Base-by-base conservation (phyloP, 2,888 invertebrate genomes). In the Drosophila picticornis region DNA sequence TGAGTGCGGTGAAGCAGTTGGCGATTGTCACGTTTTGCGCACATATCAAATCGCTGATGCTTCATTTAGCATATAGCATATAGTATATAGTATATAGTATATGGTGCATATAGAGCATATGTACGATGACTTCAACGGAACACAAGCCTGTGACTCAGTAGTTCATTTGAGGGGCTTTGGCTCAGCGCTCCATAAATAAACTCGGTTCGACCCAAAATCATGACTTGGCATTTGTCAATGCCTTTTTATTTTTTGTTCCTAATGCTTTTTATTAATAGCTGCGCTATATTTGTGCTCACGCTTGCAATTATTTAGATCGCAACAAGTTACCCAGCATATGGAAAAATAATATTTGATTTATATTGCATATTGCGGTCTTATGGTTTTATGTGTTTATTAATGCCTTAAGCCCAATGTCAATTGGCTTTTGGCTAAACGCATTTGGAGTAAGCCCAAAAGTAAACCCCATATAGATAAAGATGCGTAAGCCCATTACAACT, bases 21-120 rank as follows among this genome's bases (percentile, higher is more conserved):
- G 53, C 52, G 53, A 62, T 61, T 66, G 88, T 80, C 84, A 84
- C 90, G 84, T 90, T 80, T 80, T 53, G 32, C 29, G 38, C 19
- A 31, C 72, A 70, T 55, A 50, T 65, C 34, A 66, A 58, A 38
- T 16, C 48, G 61, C 51, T 58, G 71, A 79, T 72, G 56, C 52
- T 51, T 56, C 70, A 72, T 52, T 59, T 64, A 38, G 46, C 50
- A 57, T 53, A 67, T 68, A 61, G 64, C 58, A 29, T 29, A 52
- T 53, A 53, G 10, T 6, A 59, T 48, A 50, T 31, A 11, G n/a
- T 40, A 34, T 50, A 46, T 27, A 2, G 38, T 6, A 59, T 48
- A 50, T 31, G 22, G n/a, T 40, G 10, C 7, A 34, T 50, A 46
- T 27, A 2, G 38, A 27, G 10, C 46, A 59, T 52, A 52, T 46